Percentiles rank a stretch among this genome's conserved stretches.
Evolutionary conservation across 2,113 vertebrate species (phyloP).

Genomic region (Stictonetta naevosa): DNA sequence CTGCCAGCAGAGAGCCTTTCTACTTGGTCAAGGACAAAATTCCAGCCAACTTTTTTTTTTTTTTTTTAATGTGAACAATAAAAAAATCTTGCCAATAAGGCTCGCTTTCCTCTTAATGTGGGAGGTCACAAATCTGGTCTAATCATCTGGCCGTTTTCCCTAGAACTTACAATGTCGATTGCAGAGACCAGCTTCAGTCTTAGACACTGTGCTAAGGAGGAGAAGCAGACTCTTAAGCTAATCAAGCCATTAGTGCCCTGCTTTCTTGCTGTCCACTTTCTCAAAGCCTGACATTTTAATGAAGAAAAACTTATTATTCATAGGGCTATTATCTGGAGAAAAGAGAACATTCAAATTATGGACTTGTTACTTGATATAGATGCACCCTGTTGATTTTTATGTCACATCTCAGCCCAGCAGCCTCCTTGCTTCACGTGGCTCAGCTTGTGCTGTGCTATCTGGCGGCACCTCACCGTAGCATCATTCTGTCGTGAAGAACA

Average conservation of each 20-base stretch:
- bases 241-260: not conserved
- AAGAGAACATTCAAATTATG: not conserved
- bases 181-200: not conserved
- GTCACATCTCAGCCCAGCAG: slow-evolving; percentile 2
- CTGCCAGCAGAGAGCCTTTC: slow-evolving; percentile 13
- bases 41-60: not conserved
- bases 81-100: slow-evolving; percentile 36
- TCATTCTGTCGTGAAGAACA: not conserved
- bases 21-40: slow-evolving; percentile 33
- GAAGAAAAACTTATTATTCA: not conserved
- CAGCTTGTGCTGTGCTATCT: not conserved
- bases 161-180: not conserved
- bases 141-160: not conserved
- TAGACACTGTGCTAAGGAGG: not conserved
- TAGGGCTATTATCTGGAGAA: not conserved
- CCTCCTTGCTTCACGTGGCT: not conserved
- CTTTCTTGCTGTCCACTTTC: not conserved
- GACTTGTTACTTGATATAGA: not conserved
- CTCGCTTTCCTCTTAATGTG: slow-evolving; percentile 18
- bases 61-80: not conserved
- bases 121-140: slow-evolving; percentile 14
- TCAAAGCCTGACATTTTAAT: not conserved
- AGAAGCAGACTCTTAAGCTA: not conserved
- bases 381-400: slow-evolving; percentile 14
- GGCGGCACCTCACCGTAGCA: not conserved